A percentile compares a stretch with the other conserved stretches of the same genome.
Evolutionary conservation across 1,140 invertebrate species (phyloP).

Genomic region (Eumeta japonica): DNA sequence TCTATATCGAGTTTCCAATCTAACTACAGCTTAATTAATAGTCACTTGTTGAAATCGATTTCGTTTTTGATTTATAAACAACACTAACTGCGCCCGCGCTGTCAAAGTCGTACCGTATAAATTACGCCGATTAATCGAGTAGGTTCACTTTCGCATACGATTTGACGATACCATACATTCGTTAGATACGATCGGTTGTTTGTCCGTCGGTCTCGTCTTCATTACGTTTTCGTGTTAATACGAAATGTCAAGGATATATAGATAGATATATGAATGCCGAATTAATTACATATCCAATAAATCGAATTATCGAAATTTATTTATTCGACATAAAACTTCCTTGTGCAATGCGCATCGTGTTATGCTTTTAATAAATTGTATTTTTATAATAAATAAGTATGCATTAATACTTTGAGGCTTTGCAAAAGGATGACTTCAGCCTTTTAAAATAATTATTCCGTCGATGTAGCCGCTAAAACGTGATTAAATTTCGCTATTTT

Average conservation of each 20-base stretch:
- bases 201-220: not conserved
- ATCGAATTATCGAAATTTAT: too few relatives aligned
- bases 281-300: not conserved
- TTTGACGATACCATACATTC: slow-evolving; percentile 11
- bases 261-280: not conserved
- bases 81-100: slow-evolving; percentile 46
- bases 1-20: slow-evolving; percentile 52
- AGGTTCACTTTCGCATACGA: slow-evolving; percentile 36
- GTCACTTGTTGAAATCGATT: slow-evolving; percentile 56
- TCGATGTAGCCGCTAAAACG: too few relatives aligned
- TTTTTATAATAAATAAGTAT: too few relatives aligned
- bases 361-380: too few relatives aligned
- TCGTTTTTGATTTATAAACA: slow-evolving; percentile 50
- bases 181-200: slow-evolving; percentile 4
- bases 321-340: too few relatives aligned
- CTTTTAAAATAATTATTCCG: too few relatives aligned
- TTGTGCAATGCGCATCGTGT: too few relatives aligned
- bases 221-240: slow-evolving; percentile 13
- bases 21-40: slow-evolving; percentile 56
- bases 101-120: slow-evolving; percentile 30
- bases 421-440: too few relatives aligned
- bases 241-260: slow-evolving; percentile 25
- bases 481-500: too few relatives aligned
- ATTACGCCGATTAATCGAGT: too few relatives aligned
- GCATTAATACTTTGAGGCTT: too few relatives aligned